Conservation (phyloP, 2,113 vertebrate genomes). For the Corythornis madagascariensis region DNA sequence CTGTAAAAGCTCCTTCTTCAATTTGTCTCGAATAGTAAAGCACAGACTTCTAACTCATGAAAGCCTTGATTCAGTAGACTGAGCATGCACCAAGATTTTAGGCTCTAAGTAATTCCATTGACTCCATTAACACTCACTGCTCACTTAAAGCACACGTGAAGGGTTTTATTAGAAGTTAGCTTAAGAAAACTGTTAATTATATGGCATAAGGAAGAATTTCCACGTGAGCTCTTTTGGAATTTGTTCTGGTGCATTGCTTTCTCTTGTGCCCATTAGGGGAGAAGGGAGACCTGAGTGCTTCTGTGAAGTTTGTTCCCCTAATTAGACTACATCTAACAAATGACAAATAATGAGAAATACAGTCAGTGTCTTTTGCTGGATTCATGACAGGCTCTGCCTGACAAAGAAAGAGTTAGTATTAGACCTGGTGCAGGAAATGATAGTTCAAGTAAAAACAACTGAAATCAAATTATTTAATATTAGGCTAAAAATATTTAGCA, state of each 20-base stretch:
- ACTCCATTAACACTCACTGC: not conserved
- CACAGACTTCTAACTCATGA: not conserved
- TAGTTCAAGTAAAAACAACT: not conserved
- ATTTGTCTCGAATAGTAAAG: not conserved
- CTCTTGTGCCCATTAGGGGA: not conserved
- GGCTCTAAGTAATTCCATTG: not conserved
- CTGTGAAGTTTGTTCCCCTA: not conserved
- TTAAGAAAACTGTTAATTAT: not conserved
- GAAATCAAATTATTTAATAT: not conserved
- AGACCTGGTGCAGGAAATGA: not conserved
- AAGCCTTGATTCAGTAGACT: not conserved
- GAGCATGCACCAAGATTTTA: not conserved
- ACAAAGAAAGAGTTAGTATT: not conserved
- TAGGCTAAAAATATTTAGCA: not conserved
- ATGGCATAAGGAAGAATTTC: not conserved
- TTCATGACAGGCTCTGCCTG: not conserved
- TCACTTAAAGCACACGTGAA: not conserved
- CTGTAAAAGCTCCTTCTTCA: not conserved
- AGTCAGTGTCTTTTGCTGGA: not conserved
- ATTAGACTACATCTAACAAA: not conserved
- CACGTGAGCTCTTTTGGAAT: not conserved
- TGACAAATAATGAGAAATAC: not conserved
- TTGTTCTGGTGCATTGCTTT: not conserved
- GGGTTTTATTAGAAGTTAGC: not conserved
- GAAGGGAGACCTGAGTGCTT: not conserved